Base-by-base conservation (phyloP, 1,140 invertebrate species). In the Marisa cornuarietis region DNA sequence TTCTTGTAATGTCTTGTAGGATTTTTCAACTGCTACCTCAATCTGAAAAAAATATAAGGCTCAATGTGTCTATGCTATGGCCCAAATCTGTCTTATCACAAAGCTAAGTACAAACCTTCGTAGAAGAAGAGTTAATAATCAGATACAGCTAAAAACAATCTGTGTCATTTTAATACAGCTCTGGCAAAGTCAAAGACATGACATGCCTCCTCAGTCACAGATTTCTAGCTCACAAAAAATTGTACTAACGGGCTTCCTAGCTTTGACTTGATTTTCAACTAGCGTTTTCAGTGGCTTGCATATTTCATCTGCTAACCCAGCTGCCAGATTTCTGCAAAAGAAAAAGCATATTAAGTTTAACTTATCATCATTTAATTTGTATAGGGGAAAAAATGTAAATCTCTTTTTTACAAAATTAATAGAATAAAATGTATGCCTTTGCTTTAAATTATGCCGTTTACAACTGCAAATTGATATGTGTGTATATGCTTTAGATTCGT, bases 21-120 rank as follows among this genome's bases (percentile, higher is more conserved):
- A 94, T 88, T 97, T 97, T 87, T 97, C 96, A 13, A 98, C 96
- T 71, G 94, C 94, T 76, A 93, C 93, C 90, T 98, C 96, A 81
- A 96, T 85, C 91, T 92, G 83, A 65, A 89, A 87, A 76, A 11
- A 51, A 42, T 63, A 75, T 49, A 58, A 20, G 8, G 26, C 49
- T 73, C 14, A 69, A 22, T 13, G 24, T 8, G 20, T 31, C 76
- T 49, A 54, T 68, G 31, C 31, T 42, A 42, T 24, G 24, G 10
- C 9, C 31, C 61, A 51, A 49, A 49, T 9, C 51, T 78, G n/a
- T 22, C 69, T 54, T 76, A 26, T 9, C 16, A 42, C 16, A 58
- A 1, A 58, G 8, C 16, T 58, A 58, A 11, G 54, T 58, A 9
- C 16, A 14, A 58, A 58, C 54, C 16, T 18, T 18, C 54, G 4